Conservation (phyloP, 2,113 vertebrate species). For the Amphiprion ocellaris region DNA sequence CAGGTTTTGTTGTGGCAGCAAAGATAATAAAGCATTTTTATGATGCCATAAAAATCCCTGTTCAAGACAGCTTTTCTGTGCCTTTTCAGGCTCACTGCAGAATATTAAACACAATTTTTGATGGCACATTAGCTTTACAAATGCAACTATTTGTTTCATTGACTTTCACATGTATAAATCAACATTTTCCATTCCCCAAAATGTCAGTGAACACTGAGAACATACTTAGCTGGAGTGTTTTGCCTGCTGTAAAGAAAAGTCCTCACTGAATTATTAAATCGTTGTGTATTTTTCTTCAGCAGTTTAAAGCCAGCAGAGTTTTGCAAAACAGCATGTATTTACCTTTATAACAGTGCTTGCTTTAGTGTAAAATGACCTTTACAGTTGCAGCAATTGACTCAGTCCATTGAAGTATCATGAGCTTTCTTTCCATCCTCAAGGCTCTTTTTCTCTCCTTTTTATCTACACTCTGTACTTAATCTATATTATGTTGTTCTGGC, state of each 20-base stretch:
- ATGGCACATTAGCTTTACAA: slow-evolving; percentile 48
- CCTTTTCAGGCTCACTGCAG: slow-evolving; percentile 44
- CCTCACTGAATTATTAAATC: slow-evolving; percentile 38
- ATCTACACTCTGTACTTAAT: not conserved
- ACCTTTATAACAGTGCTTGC: slow-evolving; percentile 9
- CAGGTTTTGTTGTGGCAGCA: slow-evolving; percentile 68
- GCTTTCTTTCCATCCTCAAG: not conserved
- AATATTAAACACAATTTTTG: slow-evolving; percentile 46
- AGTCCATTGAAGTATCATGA: slow-evolving; percentile 8
- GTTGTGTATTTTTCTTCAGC: slow-evolving; percentile 26
- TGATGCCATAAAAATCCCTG: slow-evolving; percentile 48
- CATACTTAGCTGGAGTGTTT: slow-evolving; percentile 16
- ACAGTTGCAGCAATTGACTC: not conserved
- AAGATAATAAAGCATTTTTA: slow-evolving; percentile 73
- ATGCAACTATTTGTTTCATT: slow-evolving; percentile 49
- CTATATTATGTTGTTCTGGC: too few relatives aligned
- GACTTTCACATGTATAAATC: slow-evolving; percentile 47
- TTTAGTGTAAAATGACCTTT: slow-evolving; percentile 34
- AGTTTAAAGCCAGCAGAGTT: slow-evolving; percentile 26
- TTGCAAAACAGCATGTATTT: slow-evolving; percentile 42
- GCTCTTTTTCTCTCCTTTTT: not conserved
- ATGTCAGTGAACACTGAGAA: slow-evolving; percentile 28
- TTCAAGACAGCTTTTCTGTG: slow-evolving; percentile 58
- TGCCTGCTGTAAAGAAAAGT: slow-evolving; percentile 19
- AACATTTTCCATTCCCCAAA: slow-evolving; percentile 35